Conservation (phyloP, 2,113 vertebrate genomes). For the Mus pahari region DNA sequence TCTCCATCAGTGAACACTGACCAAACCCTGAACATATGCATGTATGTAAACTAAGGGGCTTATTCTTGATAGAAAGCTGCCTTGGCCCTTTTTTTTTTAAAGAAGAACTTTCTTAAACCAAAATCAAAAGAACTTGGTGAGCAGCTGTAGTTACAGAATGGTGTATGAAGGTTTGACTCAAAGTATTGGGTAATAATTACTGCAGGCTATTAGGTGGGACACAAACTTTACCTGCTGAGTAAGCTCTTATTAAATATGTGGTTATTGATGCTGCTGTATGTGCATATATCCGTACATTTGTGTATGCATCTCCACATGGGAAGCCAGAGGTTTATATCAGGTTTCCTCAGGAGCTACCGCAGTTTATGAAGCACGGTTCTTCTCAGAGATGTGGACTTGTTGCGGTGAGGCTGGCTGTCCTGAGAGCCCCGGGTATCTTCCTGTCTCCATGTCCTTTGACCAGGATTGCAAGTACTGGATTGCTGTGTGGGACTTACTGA, state of each 20-base stretch:
- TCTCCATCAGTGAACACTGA: neutral
- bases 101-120: neutral
- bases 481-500: neutral
- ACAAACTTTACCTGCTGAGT: slow-evolving; percentile 11
- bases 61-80: slow-evolving; percentile 6
- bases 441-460: neutral
- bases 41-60: slow-evolving; percentile 15
- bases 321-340: neutral
- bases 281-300: neutral
- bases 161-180: neutral
- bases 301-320: too few species aligned
- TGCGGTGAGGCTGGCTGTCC: neutral
- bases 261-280: neutral
- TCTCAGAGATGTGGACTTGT: neutral
- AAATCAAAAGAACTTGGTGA: slow-evolving; percentile 11
- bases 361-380: neutral
- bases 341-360: neutral
- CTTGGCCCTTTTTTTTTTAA: neutral
- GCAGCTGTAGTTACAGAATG: neutral
- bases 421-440: too few species aligned
- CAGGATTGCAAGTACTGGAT: neutral
- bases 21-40: neutral
- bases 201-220: neutral
- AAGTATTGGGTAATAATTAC: neutral
- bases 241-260: neutral